Evolutionary conservation across 2,888 invertebrate species (phyloP), one percentile per base, ranked within the genome.

Genomic region (Catotricha subobsoleta): DNA sequence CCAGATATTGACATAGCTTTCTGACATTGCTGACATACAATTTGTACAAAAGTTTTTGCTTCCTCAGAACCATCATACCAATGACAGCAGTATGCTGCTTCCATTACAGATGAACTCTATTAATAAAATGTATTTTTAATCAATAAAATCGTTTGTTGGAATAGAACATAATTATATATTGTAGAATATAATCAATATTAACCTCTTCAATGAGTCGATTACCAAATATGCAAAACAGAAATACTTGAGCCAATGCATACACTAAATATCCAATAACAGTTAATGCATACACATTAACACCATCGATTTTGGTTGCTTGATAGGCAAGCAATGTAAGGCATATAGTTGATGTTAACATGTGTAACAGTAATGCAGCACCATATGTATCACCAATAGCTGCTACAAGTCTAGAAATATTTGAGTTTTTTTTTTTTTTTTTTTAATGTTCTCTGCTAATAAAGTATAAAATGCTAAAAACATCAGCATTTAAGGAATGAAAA

Each of bases 51-150:
- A 21, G 86, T 86, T 60, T 86, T 86, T 0, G 86, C 86, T 54
- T 87, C 86, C 54, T 87, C 86, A 0, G 84, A 84, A 6, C 86
- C 86, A 49, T 86, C 84, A 57, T 86, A 87, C 86, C 86, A 87
- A 48, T 84, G 84, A 52, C 86, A 86, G 37, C 83, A 83, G 63
- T 86, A 87, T 0, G 86, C 86, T 1, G 86, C 86, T 63, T 87
- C 86, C 86, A 86, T 86, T 5, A 87, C 86, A 3, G 86, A 86
- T 45, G 86, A 84, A 53, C 86, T 86, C 83, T 86, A 56, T n/a
- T 27, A 2, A n/a, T 19, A 9, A 10, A 34, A 13, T 39, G 18
- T 16, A 38, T n/a, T 42, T 41, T 23, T 10, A 44, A 18, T 4
- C 18, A n/a, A 35, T 29, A 10, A 16, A 36, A 29, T 30, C 37